Evolutionary conservation across 2,113 vertebrate genomes (phyloP).

Genomic region (Connochaetes taurinus): DNA sequence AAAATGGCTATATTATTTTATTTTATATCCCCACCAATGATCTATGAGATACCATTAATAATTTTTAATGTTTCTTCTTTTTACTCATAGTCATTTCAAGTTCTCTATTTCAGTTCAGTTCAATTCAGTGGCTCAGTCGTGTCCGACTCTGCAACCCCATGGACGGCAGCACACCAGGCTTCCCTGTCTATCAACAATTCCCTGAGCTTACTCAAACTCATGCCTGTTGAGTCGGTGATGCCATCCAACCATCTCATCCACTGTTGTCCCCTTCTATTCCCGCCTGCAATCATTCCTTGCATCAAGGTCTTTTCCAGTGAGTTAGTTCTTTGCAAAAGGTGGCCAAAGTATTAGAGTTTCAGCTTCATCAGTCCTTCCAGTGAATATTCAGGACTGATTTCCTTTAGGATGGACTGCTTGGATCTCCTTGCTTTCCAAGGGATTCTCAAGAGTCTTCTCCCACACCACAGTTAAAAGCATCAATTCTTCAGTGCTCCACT

Average conservation of each 20-base stretch:
- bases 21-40: neutral
- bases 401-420: neutral
- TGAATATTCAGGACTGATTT: neutral
- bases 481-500: fast-evolving
- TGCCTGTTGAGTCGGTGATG: neutral
- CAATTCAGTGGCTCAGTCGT: neutral
- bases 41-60: neutral
- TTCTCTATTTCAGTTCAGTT: neutral
- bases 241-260: neutral
- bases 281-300: fast-evolving
- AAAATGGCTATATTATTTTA: neutral
- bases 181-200: neutral
- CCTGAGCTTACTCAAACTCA: neutral
- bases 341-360: neutral
- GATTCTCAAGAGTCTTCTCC: neutral
- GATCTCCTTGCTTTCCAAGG: neutral
- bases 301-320: neutral
- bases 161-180: neutral
- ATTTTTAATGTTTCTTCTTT: neutral
- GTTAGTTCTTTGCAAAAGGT: neutral
- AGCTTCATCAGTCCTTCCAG: neutral
- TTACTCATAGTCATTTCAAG: neutral
- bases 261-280: neutral
- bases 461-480: neutral
- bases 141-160: neutral